Evolutionary conservation across 2,888 invertebrate species (phyloP).

Genomic region (Troilus luridus): DNA sequence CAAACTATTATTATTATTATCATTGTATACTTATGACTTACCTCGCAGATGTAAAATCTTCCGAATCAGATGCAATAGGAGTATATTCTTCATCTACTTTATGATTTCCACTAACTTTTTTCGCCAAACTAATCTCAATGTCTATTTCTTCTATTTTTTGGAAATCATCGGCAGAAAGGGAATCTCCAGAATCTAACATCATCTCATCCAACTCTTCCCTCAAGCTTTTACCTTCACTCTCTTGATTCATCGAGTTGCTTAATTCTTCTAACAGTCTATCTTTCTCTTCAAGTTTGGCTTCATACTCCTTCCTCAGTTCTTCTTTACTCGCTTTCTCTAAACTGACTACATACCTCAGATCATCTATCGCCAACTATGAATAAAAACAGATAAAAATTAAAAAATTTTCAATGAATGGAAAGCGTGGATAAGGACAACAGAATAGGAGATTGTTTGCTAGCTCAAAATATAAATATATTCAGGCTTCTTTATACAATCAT

Average conservation of each 20-base stretch:
- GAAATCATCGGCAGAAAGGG: background rate
- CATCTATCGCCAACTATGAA: slow-evolving; percentile 64
- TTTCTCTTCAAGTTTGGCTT: slow-evolving; percentile 74
- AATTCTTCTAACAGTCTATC: slow-evolving; percentile 73
- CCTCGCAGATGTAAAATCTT: background rate
- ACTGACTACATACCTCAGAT: slow-evolving; percentile 68
- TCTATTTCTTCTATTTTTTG: slow-evolving; percentile 44
- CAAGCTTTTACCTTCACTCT: slow-evolving; percentile 56
- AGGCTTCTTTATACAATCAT: background rate
- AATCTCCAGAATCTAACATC: slow-evolving; percentile 13
- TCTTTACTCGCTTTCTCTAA: slow-evolving; percentile 74
- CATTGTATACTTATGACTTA: background rate
- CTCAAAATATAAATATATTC: background rate
- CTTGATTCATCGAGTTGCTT: slow-evolving; percentile 69
- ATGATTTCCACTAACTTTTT: background rate
- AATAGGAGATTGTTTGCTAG: background rate
- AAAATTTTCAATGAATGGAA: background rate
- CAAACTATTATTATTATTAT: background rate
- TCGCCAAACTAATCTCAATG: background rate
- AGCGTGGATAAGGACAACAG: background rate
- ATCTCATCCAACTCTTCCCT: slow-evolving; percentile 62
- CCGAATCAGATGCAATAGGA: background rate
- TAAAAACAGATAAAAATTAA: background rate
- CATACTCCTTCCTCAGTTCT: slow-evolving; percentile 68
- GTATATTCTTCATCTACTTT: background rate